phyloP scores from a whole-genome alignment of 2,797 vertebrate species.

The Lerista edwardsae region DNA sequence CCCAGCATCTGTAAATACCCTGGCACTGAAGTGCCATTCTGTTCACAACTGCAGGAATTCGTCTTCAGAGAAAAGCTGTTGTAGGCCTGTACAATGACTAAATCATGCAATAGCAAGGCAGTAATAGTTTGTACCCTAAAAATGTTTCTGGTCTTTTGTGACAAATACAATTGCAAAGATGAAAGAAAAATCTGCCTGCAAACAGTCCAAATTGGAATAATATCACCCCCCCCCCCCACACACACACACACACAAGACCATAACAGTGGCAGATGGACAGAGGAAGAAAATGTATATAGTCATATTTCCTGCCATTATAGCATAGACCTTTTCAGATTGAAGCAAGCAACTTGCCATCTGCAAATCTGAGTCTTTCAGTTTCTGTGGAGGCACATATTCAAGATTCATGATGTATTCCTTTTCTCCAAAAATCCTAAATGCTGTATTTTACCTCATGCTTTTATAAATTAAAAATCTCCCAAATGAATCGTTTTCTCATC shows the following conservation, averaged over 20 bases:
- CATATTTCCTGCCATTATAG: constrained; percentile 71
- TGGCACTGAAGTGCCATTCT: constrained; percentile 15
- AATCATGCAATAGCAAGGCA: constrained; percentile 42
- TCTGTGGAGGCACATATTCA: constrained; percentile 72
- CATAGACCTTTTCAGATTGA: constrained; percentile 70
- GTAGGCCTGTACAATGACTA: constrained; percentile 29
- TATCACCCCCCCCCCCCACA: constrained; percentile 64
- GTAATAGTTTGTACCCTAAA: constrained; percentile 32
- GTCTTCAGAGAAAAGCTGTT: constrained; percentile 43
- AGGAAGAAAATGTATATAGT: constrained; percentile 71
- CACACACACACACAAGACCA: constrained; percentile 60
- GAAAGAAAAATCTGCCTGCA: constrained; percentile 67
- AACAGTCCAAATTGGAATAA: constrained; percentile 70
- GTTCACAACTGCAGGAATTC: constrained; percentile 32
- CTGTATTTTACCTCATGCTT: constrained; percentile 37
- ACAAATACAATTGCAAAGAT: constrained; percentile 58
- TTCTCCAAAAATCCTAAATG: constrained; percentile 47
- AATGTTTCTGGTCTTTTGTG: constrained; percentile 31
- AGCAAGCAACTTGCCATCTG: constrained; percentile 69
- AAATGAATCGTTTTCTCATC: background rate
- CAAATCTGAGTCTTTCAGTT: constrained; percentile 69
- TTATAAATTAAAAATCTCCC: constrained; percentile 27
- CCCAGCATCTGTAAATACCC: background rate
- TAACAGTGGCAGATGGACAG: constrained; percentile 75
- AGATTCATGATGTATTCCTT: constrained; percentile 65